A percentile compares a stretch with the other conserved stretches of the same genome.
Evolutionary conservation across 2,113 vertebrate genomes (phyloP).

Genomic region (Athene noctua): DNA sequence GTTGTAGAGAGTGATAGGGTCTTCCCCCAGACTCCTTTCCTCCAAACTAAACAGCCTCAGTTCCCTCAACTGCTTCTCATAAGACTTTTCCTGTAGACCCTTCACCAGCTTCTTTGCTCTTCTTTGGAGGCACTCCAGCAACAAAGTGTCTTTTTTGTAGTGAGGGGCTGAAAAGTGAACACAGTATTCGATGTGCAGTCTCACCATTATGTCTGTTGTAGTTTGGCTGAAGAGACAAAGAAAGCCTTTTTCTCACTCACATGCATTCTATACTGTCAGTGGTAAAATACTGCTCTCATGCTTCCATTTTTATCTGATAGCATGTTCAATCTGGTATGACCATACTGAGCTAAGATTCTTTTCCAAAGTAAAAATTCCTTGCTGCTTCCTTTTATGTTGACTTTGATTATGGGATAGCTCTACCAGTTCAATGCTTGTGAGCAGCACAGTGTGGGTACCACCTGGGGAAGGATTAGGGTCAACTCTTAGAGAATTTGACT

Average conservation of each 20-base stretch:
- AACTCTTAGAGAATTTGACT: not conserved
- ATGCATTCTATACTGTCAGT: rapidly evolving
- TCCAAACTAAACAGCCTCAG: no score
- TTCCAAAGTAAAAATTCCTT: not conserved
- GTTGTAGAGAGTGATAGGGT: not conserved
- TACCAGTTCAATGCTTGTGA: not conserved
- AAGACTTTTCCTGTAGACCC: no score
- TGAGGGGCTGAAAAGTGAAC: not conserved
- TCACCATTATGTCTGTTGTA: not conserved
- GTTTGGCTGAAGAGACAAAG: not conserved
- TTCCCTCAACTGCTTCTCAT: no score
- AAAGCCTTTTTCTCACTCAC: not conserved
- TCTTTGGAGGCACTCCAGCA: no score
- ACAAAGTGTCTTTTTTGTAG: not conserved
- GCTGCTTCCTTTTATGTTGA: not conserved
- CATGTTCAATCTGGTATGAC: not conserved
- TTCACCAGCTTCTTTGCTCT: no score
- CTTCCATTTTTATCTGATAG: not conserved
- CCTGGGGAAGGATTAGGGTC: not conserved
- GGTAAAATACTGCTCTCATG: not conserved
- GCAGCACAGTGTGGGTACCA: not conserved
- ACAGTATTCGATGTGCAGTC: rapidly evolving
- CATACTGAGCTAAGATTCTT: not conserved
- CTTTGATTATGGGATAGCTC: not conserved
- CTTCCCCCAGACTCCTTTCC: no score